Evolutionary conservation across 2,888 invertebrate species (phyloP).

Genomic region (Shargacucullia verbasci): DNA sequence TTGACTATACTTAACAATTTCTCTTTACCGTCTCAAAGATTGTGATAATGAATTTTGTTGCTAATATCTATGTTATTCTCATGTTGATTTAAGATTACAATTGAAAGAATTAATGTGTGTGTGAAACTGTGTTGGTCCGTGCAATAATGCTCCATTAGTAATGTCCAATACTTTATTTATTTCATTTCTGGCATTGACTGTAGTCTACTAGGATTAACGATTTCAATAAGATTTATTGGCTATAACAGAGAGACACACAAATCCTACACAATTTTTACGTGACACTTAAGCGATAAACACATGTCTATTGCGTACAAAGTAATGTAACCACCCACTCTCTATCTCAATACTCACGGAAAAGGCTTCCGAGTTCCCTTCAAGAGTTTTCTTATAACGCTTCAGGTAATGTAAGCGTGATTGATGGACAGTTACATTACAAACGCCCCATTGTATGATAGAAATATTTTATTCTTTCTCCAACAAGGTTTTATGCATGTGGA

Average conservation of each 20-base stretch:
- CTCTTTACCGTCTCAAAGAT: slow-evolving; percentile 26
- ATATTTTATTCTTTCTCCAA: slow-evolving; percentile 48
- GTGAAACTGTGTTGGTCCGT: too few relatives aligned
- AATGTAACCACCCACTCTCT: slow-evolving; percentile 24
- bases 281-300: slow-evolving; percentile 15
- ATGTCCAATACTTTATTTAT: too few relatives aligned
- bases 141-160: too few relatives aligned
- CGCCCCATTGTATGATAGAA: slow-evolving; percentile 62
- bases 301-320: slow-evolving; percentile 1
- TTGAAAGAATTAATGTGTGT: too few relatives aligned
- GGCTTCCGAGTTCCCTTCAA: slow-evolving; percentile 40
- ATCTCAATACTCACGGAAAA: slow-evolving; percentile 35
- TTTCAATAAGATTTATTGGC: too few relatives aligned
- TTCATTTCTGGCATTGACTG: slow-evolving; percentile 12
- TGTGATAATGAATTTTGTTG: slow-evolving; percentile 13
- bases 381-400: slow-evolving; percentile 63
- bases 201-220: too few relatives aligned
- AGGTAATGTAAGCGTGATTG: slow-evolving; percentile 64
- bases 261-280: background rate
- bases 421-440: slow-evolving; percentile 64
- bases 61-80: background rate
- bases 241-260: too few relatives aligned
- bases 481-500: slow-evolving; percentile 51
- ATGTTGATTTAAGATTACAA: too few relatives aligned
- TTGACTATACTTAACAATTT: slow-evolving; percentile 32